Conservation (phyloP, 1,140 invertebrate genomes). For the Drepana arcuata region DNA sequence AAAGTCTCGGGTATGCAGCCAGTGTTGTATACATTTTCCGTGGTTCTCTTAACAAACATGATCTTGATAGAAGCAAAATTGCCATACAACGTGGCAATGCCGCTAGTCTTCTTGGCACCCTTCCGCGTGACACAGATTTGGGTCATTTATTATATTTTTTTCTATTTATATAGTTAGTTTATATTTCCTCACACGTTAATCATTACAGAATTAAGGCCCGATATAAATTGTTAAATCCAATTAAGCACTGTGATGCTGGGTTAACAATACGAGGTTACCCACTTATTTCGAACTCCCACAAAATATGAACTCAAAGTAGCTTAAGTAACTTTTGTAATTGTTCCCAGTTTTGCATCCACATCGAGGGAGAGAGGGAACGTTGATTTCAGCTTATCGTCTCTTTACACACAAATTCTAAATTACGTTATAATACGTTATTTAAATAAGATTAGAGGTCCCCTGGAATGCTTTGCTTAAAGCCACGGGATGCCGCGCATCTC, state of each 20-base stretch:
- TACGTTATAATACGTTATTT: constrained; percentile 25
- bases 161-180: neutral
- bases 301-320: constrained; percentile 4
- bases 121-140: too few species aligned
- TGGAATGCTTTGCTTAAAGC: constrained; percentile 1
- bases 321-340: constrained; percentile 18
- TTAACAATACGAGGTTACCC: neutral
- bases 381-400: constrained; percentile 21
- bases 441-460: constrained; percentile 20
- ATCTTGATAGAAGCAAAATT: neutral
- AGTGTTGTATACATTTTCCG: too few species aligned
- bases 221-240: too few species aligned
- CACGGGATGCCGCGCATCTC: too few species aligned
- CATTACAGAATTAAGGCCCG: too few species aligned
- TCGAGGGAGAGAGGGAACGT: constrained; percentile 10
- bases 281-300: neutral
- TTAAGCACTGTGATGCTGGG: neutral
- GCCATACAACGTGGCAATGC: too few species aligned
- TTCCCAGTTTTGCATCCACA: constrained; percentile 9
- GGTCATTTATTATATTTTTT: too few species aligned
- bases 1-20: too few species aligned
- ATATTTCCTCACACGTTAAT: too few species aligned
- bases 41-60: too few species aligned
- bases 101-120: too few species aligned
- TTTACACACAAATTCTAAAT: constrained; percentile 23